A percentile compares a stretch with the other conserved stretches of the same genome.
Conservation (phyloP, 2,888 invertebrate genomes). For the Lasioglossum leucozonium region DNA sequence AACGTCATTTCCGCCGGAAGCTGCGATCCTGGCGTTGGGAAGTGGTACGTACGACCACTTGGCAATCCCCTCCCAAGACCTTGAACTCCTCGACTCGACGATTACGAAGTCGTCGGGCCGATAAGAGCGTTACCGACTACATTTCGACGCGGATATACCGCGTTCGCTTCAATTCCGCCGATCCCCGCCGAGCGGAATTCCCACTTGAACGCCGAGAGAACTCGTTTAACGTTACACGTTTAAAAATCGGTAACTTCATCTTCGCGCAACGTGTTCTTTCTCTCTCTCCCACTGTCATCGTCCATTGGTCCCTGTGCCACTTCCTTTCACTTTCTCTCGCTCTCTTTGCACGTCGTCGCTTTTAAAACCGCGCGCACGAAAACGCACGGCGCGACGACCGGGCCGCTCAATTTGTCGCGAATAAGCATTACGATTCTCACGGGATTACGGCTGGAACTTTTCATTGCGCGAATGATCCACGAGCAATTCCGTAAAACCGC, state of each 20-base stretch:
- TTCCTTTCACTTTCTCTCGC: neutral
- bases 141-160: slow-evolving; percentile 44
- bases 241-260: neutral
- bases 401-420: neutral
- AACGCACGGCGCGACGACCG: neutral
- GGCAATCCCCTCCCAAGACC: slow-evolving; percentile 60
- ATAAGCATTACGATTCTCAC: slow-evolving; percentile 23
- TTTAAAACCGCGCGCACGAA: neutral
- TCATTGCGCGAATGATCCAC: slow-evolving; percentile 44
- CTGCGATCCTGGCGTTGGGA: slow-evolving; percentile 53
- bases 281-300: no score
- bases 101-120: slow-evolving; percentile 56
- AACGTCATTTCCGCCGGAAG: slow-evolving; percentile 64
- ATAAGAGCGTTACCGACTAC: slow-evolving; percentile 57
- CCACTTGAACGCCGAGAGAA: neutral
- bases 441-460: slow-evolving; percentile 42
- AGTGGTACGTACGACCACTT: slow-evolving; percentile 58
- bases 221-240: neutral
- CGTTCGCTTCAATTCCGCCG: slow-evolving; percentile 38
- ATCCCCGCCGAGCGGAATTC: neutral
- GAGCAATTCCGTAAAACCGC: slow-evolving; percentile 49
- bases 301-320: no score
- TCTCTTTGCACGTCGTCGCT: neutral
- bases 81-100: slow-evolving; percentile 59
- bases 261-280: neutral